Evolutionary conservation across 2,113 vertebrate species (phyloP).

Genomic region (Podiceps cristatus): DNA sequence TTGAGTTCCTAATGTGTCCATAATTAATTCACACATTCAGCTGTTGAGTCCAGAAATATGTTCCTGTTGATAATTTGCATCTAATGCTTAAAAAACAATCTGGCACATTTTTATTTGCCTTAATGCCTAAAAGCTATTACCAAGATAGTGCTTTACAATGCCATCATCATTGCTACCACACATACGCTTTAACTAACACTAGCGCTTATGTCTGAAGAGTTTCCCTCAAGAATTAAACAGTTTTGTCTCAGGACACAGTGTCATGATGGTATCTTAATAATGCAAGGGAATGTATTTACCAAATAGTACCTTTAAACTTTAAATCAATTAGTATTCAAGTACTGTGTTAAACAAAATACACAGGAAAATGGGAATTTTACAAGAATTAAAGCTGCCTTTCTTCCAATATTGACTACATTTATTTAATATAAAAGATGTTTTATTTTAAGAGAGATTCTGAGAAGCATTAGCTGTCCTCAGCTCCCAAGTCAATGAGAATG

Average conservation of each 20-base stretch:
- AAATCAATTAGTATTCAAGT: background rate
- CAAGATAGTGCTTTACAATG: background rate
- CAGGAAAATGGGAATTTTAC: background rate
- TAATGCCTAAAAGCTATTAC: conserved; percentile 14
- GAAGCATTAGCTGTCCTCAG: background rate
- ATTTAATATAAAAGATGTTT: background rate
- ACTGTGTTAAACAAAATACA: background rate
- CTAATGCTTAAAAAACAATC: conserved; percentile 73
- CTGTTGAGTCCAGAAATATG: conserved; percentile 75
- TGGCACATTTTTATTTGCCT: conserved; percentile 62
- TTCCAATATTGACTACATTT: background rate
- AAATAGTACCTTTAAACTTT: background rate
- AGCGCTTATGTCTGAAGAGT: background rate
- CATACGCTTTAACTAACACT: background rate
- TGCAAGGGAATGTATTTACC: background rate
- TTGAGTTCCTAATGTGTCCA: conserved; percentile 58
- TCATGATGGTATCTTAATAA: background rate
- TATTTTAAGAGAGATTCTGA: background rate
- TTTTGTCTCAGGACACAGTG: background rate
- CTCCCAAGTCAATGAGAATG: background rate
- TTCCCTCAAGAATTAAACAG: background rate
- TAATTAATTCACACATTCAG: conserved; percentile 77
- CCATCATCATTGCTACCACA: background rate
- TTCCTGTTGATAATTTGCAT: conserved; percentile 75
- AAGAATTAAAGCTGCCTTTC: background rate